A percentile compares a stretch with the other conserved stretches of the same genome.
Evolutionary conservation across 1,140 invertebrate genomes (phyloP).

Genomic region (Drosophila prosaltans): DNA sequence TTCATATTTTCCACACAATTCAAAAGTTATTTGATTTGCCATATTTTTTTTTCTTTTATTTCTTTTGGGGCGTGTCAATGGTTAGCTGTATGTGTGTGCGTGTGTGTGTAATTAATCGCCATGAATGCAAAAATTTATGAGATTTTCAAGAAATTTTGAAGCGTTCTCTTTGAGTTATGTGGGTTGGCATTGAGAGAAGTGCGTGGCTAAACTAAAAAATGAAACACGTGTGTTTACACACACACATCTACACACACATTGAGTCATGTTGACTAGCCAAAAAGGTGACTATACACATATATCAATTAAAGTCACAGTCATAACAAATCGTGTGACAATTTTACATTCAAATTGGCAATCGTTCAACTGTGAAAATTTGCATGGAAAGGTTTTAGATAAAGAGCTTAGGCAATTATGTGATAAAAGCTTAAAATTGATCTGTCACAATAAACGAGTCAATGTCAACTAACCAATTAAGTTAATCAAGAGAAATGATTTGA

Average conservation of each 20-base stretch:
- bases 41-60: conserved; percentile 12
- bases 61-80: conserved; percentile 61
- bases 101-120: conserved; percentile 72
- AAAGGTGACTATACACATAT: conserved; percentile 67
- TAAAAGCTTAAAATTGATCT: conserved; percentile 53
- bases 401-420: conserved; percentile 58
- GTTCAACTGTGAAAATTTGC: conserved; percentile 66
- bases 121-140: conserved; percentile 71
- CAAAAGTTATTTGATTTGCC: conserved; percentile 14
- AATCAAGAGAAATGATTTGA: conserved; percentile 25
- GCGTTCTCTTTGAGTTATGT: conserved; percentile 58
- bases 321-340: conserved; percentile 78
- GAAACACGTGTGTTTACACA: conserved; percentile 51
- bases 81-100: conserved; percentile 37
- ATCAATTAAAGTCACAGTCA: conserved; percentile 76
- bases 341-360: conserved; percentile 58
- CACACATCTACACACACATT: conserved; percentile 28
- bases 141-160: conserved; percentile 71
- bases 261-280: conserved; percentile 3
- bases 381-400: conserved; percentile 71
- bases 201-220: conserved; percentile 54
- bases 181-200: conserved; percentile 64
- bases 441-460: conserved; percentile 55
- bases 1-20: conserved; percentile 51
- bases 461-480: conserved; percentile 40